Conservation (phyloP, 2,113 vertebrate genomes). For the Gambusia holbrooki region DNA sequence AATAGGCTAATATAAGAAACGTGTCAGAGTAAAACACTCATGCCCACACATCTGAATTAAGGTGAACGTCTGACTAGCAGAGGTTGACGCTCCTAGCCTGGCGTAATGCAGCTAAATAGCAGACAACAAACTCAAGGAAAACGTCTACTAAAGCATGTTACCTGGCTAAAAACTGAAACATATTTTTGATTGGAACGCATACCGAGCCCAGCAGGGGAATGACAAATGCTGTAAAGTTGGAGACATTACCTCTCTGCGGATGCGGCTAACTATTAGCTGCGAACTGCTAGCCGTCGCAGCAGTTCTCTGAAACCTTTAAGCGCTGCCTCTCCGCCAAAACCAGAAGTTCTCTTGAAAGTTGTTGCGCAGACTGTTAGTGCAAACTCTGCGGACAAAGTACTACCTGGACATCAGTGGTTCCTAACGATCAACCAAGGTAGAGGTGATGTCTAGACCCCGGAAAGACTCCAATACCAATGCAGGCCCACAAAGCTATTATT, state of each 20-base stretch:
- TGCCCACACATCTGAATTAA: conserved; percentile 9
- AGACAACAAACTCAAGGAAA: background rate
- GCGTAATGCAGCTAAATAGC: conserved; percentile 2
- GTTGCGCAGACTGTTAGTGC: background rate
- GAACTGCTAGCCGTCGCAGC: conserved; percentile 35
- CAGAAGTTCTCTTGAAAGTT: background rate
- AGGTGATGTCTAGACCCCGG: conserved; percentile 52
- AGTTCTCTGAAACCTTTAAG: conserved; percentile 16
- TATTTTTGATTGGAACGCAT: background rate
- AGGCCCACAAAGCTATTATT: conserved; percentile 40
- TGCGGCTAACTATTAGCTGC: conserved; percentile 65
- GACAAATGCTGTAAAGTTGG: conserved; percentile 20
- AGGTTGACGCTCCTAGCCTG: conserved; percentile 33
- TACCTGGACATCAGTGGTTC: conserved; percentile 2
- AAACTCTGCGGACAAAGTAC: background rate
- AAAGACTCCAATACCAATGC: conserved; percentile 43
- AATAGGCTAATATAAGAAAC: background rate
- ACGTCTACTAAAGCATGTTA: background rate
- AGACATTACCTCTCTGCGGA: conserved; percentile 55
- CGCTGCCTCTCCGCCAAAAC: background rate
- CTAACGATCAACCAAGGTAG: background rate
- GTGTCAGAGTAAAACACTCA: background rate
- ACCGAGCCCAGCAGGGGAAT: background rate
- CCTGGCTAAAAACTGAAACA: no score
- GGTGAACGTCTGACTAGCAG: background rate